Conservation (phyloP, 2,113 vertebrate species). For the Probosciger aterrimus region DNA sequence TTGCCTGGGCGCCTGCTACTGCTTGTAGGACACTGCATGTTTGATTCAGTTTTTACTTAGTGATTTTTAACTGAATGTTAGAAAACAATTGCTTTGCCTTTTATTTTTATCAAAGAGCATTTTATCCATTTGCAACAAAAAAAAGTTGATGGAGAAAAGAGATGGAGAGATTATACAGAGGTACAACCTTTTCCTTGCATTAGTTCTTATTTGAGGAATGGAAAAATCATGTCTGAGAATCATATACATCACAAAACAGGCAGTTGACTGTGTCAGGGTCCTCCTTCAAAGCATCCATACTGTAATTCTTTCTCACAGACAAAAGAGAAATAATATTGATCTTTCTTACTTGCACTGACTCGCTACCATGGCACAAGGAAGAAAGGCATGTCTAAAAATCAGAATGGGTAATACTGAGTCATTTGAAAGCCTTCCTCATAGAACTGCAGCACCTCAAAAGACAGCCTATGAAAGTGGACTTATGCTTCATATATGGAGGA, state of each 20-base stretch:
- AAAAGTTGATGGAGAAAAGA: background rate
- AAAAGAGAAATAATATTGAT: background rate
- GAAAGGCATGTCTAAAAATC: background rate
- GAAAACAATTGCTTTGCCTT: background rate
- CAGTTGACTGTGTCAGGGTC: background rate
- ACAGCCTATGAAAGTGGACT: background rate
- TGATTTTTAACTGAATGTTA: background rate
- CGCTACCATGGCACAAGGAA: accelerated
- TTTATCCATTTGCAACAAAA: background rate
- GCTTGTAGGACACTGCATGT: background rate
- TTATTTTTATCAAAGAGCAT: background rate
- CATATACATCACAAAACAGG: background rate
- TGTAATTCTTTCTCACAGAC: background rate
- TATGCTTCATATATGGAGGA: background rate
- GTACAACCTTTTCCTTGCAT: background rate
- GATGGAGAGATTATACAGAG: background rate
- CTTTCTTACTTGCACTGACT: background rate
- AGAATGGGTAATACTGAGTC: background rate
- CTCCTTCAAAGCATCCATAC: background rate
- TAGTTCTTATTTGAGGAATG: background rate
- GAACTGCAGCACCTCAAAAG: background rate
- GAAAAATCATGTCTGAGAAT: background rate
- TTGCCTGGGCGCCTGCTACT: background rate
- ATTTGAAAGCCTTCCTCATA: background rate
- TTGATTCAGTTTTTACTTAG: background rate